These are phyloP conservation scores for Felis catus DNA, from an alignment of 2,113 vertebrate species.

Conservation along the genomic window DNA sequence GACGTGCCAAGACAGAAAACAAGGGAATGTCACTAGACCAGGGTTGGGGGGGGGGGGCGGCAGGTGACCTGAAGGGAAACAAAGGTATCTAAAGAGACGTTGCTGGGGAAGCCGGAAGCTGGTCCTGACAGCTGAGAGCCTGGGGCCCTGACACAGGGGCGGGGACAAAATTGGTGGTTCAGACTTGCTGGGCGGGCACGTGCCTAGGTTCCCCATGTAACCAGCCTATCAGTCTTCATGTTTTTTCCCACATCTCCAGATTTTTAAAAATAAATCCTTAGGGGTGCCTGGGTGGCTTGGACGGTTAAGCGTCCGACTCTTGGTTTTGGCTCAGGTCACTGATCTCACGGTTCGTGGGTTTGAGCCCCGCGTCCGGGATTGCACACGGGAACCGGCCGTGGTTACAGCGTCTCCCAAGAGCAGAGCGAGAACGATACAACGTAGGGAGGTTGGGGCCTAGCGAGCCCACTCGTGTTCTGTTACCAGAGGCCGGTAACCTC, in stretches of 20 bases:
- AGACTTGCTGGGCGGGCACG: not conserved
- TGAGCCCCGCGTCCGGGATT: too few species aligned
- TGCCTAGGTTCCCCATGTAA: not conserved
- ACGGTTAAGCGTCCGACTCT: too few species aligned
- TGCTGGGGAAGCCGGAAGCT: not conserved
- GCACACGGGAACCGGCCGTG: not conserved
- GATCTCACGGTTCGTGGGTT: too few species aligned
- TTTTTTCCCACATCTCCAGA: not conserved
- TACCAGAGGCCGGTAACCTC: not conserved
- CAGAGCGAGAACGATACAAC: not conserved
- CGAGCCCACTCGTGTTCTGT: not conserved
- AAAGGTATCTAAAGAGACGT: not conserved
- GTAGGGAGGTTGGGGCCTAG: not conserved
- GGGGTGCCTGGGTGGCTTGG: too few species aligned
- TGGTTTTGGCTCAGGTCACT: too few species aligned
- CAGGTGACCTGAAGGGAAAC: too few species aligned
- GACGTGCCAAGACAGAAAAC: not conserved
- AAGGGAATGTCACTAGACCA: not conserved
- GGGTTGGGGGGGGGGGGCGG: too few species aligned
- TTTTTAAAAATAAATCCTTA: not conserved
- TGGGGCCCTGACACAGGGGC: not conserved
- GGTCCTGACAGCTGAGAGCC: not conserved
- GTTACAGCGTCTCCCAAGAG: not conserved
- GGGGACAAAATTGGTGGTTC: not conserved
- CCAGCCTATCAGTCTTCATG: rapidly evolving